Evolutionary conservation across 1,140 invertebrate species (phyloP).

Genomic region (Microvelia longipes): DNA sequence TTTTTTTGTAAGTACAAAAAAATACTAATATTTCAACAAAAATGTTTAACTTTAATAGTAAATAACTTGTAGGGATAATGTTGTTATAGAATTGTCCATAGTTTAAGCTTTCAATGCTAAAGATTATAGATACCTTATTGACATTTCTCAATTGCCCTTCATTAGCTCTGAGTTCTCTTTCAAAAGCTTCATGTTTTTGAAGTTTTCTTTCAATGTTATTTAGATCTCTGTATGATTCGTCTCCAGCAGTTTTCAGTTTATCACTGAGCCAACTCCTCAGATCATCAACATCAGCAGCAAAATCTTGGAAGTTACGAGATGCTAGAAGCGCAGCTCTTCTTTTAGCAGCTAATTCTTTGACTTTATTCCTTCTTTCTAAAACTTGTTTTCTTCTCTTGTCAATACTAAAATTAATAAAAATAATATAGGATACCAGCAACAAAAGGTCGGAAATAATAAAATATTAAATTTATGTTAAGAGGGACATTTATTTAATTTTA

Average conservation of each 20-base stretch:
- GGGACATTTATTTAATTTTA: neutral
- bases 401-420: slow-evolving; percentile 54
- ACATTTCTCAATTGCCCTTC: slow-evolving; percentile 72
- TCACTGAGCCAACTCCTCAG: slow-evolving; percentile 77
- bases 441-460: neutral
- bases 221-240: slow-evolving; percentile 84
- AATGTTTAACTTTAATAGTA: too few species aligned
- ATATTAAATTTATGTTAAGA: neutral
- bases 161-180: slow-evolving; percentile 81
- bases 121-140: slow-evolving; percentile 48
- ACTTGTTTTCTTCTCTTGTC: slow-evolving; percentile 59
- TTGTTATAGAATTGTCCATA: too few species aligned
- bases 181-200: slow-evolving; percentile 95
- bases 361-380: slow-evolving; percentile 47
- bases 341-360: slow-evolving; percentile 56
- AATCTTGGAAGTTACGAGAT: slow-evolving; percentile 67
- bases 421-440: slow-evolving; percentile 13
- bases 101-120: too few species aligned
- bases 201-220: slow-evolving; percentile 83
- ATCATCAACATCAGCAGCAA: slow-evolving; percentile 77
- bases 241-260: slow-evolving; percentile 76
- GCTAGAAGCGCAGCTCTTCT: slow-evolving; percentile 55
- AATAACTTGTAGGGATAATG: too few species aligned
- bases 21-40: too few species aligned
- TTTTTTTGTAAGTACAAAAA: too few species aligned